Percentiles rank a stretch among this genome's conserved stretches.
Conservation (phyloP, 2,797 vertebrate genomes). For the Epinephelus coioides region DNA sequence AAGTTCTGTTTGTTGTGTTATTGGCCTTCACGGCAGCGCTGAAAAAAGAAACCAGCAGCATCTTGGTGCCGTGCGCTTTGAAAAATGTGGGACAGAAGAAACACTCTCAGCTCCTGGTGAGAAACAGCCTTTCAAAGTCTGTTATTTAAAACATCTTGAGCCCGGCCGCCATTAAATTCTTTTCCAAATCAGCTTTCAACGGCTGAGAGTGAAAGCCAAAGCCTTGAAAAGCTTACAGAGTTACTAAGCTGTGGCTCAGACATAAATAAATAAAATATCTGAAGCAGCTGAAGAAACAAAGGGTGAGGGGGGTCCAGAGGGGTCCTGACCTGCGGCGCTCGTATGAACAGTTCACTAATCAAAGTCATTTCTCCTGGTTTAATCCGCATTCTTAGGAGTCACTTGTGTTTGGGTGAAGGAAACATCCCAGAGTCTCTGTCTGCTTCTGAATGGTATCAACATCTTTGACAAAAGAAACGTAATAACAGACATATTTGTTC, state of each 20-base stretch:
- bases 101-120: constrained; percentile 2
- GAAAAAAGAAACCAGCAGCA: not conserved
- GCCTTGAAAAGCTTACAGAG: constrained; percentile 26
- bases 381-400: no score
- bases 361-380: no score
- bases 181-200: constrained; percentile 22
- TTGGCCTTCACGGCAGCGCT: no score
- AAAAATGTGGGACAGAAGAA: not conserved
- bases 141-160: constrained; percentile 30
- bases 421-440: no score
- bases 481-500: no score
- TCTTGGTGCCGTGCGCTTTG: not conserved
- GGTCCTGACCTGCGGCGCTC: no score
- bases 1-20: no score
- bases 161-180: constrained; percentile 16
- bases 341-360: no score
- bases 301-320: no score
- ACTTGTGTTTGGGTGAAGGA: no score
- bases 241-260: not conserved
- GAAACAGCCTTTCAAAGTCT: constrained; percentile 22
- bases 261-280: not conserved
- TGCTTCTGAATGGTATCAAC: no score
- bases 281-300: not conserved
- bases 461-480: no score
- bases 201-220: constrained; percentile 10